Conservation (phyloP, 2,113 vertebrate species). For the Triplophysa rosa region DNA sequence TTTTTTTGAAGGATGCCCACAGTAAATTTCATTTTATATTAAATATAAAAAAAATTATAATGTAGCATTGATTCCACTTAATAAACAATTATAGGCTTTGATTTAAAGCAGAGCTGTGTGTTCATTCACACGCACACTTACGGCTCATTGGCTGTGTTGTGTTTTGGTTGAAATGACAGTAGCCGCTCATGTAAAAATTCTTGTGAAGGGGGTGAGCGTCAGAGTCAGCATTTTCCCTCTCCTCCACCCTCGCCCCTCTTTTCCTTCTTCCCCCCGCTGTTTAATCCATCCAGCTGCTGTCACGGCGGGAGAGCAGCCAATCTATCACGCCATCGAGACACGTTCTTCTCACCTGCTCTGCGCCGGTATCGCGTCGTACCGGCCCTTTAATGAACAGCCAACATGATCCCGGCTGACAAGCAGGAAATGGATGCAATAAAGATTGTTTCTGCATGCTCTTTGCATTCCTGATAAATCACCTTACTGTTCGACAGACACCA, state of each 20-base stretch:
- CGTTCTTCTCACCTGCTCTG: slow-evolving; percentile 98
- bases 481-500: slow-evolving; percentile 97
- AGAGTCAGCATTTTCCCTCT: slow-evolving; percentile 88
- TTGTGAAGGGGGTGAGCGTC: slow-evolving; percentile 88
- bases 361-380: slow-evolving; percentile 63
- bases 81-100: background rate
- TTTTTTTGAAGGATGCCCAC: background rate
- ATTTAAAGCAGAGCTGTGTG: background rate
- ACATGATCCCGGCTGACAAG: slow-evolving; percentile 99
- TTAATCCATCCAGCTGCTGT: slow-evolving; percentile 99
- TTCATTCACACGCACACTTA: slow-evolving; percentile 37
- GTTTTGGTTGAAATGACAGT: slow-evolving; percentile 92
- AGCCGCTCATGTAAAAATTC: slow-evolving; percentile 94
- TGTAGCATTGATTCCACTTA: background rate
- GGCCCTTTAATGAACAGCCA: slow-evolving; percentile 99
- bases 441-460: slow-evolving; percentile 99
- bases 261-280: slow-evolving; percentile 78
- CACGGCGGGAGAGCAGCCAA: slow-evolving; percentile 99
- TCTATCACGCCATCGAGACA: slow-evolving; percentile 99
- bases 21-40: too few relatives aligned
- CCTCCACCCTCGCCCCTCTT: background rate
- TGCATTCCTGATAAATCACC: slow-evolving; percentile 99
- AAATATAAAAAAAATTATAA: too few relatives aligned
- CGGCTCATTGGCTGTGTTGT: slow-evolving; percentile 53
- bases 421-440: slow-evolving; percentile 99